A percentile compares a stretch with the other conserved stretches of the same genome.
phyloP scores from a whole-genome alignment of 2,797 vertebrate species.

The Sebastes hopkinsi region DNA sequence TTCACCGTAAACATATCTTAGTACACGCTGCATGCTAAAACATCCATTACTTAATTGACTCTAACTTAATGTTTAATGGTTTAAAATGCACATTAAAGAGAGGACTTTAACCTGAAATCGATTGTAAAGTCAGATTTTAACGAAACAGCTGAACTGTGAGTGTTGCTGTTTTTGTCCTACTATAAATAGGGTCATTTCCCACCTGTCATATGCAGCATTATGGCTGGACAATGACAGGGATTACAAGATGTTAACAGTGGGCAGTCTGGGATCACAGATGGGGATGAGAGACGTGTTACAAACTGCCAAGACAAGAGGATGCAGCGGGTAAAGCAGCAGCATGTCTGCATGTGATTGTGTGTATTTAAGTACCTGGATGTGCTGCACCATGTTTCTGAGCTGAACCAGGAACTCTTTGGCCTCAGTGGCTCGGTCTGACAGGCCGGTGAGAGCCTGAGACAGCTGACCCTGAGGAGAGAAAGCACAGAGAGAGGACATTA shows the following conservation, averaged over 20 bases:
- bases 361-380: constrained; percentile 90
- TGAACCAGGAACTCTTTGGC: constrained; percentile 98
- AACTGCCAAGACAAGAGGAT: too few species aligned
- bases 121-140: too few species aligned
- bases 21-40: background rate
- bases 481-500: background rate
- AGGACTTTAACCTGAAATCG: background rate
- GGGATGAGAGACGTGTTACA: background rate
- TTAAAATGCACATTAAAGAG: background rate
- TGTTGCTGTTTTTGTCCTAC: background rate
- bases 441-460: constrained; percentile 93
- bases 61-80: background rate
- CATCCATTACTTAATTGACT: background rate
- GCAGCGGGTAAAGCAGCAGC: background rate
- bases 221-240: background rate
- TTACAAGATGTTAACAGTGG: too few species aligned
- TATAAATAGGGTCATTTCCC: background rate
- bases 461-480: constrained; percentile 89
- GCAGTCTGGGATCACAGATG: constrained; percentile 17
- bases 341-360: background rate
- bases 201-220: background rate
- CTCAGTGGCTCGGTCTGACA: constrained; percentile 96
- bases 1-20: background rate
- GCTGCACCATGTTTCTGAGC: constrained; percentile 96
- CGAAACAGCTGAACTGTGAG: background rate